A percentile compares a stretch with the other conserved stretches of the same genome.
phyloP scores from a whole-genome alignment of 2,888 invertebrate species.

The Mallateleia sp. region DNA sequence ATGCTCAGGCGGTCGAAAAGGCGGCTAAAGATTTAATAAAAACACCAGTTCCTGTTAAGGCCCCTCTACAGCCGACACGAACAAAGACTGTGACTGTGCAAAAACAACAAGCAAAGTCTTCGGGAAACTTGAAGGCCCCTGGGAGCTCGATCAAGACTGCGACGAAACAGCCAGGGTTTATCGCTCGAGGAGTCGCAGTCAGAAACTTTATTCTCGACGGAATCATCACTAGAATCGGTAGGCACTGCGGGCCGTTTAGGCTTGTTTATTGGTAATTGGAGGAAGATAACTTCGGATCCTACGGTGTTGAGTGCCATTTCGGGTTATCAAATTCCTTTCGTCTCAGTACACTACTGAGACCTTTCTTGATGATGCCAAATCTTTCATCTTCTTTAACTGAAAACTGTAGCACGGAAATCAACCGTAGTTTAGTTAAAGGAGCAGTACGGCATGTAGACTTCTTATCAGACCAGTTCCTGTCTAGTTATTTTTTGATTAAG shows the following conservation, averaged over 20 bases:
- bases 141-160: no score
- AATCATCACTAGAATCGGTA: slow-evolving; percentile 34
- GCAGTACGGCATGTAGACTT: background rate
- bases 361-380: background rate
- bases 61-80: background rate
- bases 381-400: background rate
- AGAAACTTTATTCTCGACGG: slow-evolving; percentile 7
- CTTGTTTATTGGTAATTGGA: slow-evolving; percentile 16
- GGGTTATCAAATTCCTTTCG: slow-evolving; percentile 49
- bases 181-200: no score
- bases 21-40: slow-evolving; percentile 17
- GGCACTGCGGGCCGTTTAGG: slow-evolving; percentile 21
- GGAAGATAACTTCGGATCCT: no score
- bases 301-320: slow-evolving; percentile 31
- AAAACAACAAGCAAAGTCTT: background rate
- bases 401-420: slow-evolving; percentile 35
- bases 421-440: slow-evolving; percentile 8
- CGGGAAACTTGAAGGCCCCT: no score
- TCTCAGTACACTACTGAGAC: slow-evolving; percentile 11
- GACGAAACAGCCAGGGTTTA: slow-evolving; percentile 33
- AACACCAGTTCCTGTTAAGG: background rate
- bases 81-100: background rate
- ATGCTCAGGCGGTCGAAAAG: slow-evolving; percentile 22
- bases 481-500: slow-evolving; percentile 38
- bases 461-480: slow-evolving; percentile 32